phyloP scores from a whole-genome alignment of 37 sponge, comb jelly and placozoan species.

The Diacarnus erythraeanus region DNA sequence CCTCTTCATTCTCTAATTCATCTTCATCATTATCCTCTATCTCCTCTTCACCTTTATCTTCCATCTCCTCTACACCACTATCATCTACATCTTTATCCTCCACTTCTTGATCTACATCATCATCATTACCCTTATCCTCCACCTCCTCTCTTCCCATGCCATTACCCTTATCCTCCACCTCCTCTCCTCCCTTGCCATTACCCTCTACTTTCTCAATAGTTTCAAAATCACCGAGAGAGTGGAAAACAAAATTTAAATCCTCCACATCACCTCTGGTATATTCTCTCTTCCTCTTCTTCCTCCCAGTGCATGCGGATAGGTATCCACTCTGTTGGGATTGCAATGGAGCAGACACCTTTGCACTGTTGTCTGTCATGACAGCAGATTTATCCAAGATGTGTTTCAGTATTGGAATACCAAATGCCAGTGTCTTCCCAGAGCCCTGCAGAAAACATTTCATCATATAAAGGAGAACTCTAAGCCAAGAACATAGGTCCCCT shows the following conservation, averaged over 20 bases:
- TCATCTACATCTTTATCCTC: neutral
- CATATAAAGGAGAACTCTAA: neutral
- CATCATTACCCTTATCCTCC: neutral
- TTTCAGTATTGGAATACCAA: conserved; percentile 85
- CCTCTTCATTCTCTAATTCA: conserved; percentile 20
- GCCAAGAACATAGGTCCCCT: no score
- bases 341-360: neutral
- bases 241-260: no score
- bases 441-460: conserved; percentile 42
- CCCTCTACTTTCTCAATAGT: no score
- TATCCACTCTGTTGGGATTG: no score
- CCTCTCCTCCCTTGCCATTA: neutral
- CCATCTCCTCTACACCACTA: conserved; percentile 5
- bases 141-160: neutral
- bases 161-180: neutral
- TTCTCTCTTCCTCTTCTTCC: no score
- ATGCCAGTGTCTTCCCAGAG: conserved; percentile 92
- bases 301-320: no score
- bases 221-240: no score
- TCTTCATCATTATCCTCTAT: conserved; percentile 9
- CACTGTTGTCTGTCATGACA: neutral
- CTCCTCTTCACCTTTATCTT: conserved; percentile 15
- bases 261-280: no score
- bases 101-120: neutral
- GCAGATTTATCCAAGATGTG: conserved; percentile 62